Evolutionary conservation across 1,140 invertebrate species (phyloP), one percentile per base, ranked within the genome.

Genomic region (Anastrepha obliqua): DNA sequence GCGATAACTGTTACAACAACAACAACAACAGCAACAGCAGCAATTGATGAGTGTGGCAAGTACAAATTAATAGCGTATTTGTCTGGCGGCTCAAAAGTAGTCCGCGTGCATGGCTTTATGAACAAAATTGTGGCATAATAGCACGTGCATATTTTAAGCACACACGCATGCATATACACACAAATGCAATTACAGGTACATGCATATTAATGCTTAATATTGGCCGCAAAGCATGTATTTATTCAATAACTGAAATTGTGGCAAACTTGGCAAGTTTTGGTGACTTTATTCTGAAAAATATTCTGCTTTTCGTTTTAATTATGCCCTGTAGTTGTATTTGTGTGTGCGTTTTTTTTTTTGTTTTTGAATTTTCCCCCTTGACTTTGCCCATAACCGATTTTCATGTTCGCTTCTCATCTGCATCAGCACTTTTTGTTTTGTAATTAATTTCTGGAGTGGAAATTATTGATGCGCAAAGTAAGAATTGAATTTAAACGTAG

Each of bases 1-100:
- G 7, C 67, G 42, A 74, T 3, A 70, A 70, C 8, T 70, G 13
- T 44, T 42, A 39, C 67, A 70, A 44, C 67, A 70, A 70, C 67
- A 39, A 44, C 3, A 44, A 42, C 65, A 44, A 44, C 44, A 47
- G 5, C 42, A 17, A 2, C 51, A 74, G 39, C 39, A 67, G 3
- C 2, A 17, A 47, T 74, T 74, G 7, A 44, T 74, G 39, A 42
- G 39, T 70, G 65, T 9, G 13, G 42, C 65, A 74, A 74, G 67
- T 44, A 39, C 42, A 74, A 74, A 74, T 74, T 74, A 74, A 74
- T 74, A 47, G 42, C 15, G 42, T 74, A 74, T 74, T 74, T 74
- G 42, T 74, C 67, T 74, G 67, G 1, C 42, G 67, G 67, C 67
- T 44, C 67, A 44, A n/a, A n/a, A 62, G 60, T n/a, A 62, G 60